A percentile compares a stretch with the other conserved stretches of the same genome.
Conservation (phyloP, 2,888 invertebrate species). For the Siphlonurus alternatus region DNA sequence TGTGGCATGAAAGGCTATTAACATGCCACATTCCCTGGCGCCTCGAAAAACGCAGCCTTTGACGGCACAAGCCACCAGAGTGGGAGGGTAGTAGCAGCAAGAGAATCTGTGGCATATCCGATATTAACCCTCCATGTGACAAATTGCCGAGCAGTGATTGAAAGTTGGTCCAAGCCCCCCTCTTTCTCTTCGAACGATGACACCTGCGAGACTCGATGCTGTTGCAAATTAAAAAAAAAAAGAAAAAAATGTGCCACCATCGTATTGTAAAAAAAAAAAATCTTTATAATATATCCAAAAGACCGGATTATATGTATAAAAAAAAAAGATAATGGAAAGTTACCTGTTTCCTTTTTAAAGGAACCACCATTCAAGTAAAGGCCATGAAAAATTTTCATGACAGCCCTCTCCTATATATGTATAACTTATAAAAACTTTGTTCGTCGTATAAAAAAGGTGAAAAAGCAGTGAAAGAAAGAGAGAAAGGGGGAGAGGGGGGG, state of each 20-base stretch:
- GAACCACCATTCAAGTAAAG: neutral
- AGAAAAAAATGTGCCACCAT: conserved; percentile 6
- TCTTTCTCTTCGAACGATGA: neutral
- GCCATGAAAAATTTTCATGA: neutral
- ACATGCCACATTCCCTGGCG: conserved; percentile 7
- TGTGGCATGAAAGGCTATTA: conserved; percentile 8
- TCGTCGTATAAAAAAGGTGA: neutral
- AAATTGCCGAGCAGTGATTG: conserved; percentile 12
- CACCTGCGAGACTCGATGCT: conserved; percentile 12
- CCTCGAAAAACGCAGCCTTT: neutral
- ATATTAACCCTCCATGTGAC: conserved; percentile 7
- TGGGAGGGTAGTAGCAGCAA: conserved; percentile 6
- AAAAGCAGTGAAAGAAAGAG: neutral
- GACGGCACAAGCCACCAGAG: neutral
- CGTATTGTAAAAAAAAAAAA: conserved; percentile 6
- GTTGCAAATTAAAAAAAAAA: conserved; percentile 14
- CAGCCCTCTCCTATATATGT: neutral
- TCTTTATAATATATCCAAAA: conserved; percentile 4
- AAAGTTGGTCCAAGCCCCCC: neutral
- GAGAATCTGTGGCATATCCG: conserved; percentile 1
- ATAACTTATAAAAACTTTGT: neutral
- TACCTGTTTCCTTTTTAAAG: conserved; percentile 6
- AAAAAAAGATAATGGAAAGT: conserved; percentile 7
- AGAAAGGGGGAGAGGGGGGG: neutral
- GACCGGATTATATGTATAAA: conserved; percentile 7